A percentile compares a stretch with the other conserved stretches of the same genome.
Evolutionary conservation across 2,888 invertebrate species (phyloP).

Genomic region (Plagodis dolabraria): DNA sequence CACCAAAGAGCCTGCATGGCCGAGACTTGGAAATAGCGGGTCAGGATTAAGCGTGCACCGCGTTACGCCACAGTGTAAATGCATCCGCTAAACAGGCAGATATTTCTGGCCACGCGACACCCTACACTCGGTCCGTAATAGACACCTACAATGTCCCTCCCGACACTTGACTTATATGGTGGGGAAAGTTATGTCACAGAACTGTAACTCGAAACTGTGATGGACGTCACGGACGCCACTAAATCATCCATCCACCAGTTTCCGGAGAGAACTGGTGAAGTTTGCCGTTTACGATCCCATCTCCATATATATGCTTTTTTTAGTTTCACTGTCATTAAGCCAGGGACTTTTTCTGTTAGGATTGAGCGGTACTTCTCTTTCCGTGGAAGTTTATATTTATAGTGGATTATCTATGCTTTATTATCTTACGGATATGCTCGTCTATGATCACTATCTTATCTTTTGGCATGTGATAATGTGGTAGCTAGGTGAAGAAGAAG

Average conservation of each 20-base stretch:
- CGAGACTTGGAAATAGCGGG: no score
- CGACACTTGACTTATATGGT: constrained; percentile 72
- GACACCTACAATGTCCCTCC: constrained; percentile 57
- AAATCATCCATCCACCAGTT: constrained; percentile 42
- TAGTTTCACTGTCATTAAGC: constrained; percentile 23
- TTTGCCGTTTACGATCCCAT: constrained; percentile 21
- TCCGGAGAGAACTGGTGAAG: constrained; percentile 25
- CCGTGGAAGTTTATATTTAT: no score
- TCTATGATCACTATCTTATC: no score
- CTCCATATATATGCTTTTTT: constrained; percentile 25
- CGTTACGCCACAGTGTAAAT: constrained; percentile 55
- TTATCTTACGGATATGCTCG: no score
- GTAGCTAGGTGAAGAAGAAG: no score
- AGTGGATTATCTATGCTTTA: no score
- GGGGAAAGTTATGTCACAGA: constrained; percentile 62
- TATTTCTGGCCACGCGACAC: constrained; percentile 72
- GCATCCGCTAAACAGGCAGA: constrained; percentile 63
- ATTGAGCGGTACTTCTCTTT: no score
- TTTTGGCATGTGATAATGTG: no score
- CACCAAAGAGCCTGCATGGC: no score
- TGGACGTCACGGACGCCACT: constrained; percentile 35
- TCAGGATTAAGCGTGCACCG: background rate
- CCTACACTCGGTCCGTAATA: constrained; percentile 65
- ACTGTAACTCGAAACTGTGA: constrained; percentile 51
- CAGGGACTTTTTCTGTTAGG: background rate